phyloP scores from a whole-genome alignment of 2,888 invertebrate species.

The Netelia virgata region DNA sequence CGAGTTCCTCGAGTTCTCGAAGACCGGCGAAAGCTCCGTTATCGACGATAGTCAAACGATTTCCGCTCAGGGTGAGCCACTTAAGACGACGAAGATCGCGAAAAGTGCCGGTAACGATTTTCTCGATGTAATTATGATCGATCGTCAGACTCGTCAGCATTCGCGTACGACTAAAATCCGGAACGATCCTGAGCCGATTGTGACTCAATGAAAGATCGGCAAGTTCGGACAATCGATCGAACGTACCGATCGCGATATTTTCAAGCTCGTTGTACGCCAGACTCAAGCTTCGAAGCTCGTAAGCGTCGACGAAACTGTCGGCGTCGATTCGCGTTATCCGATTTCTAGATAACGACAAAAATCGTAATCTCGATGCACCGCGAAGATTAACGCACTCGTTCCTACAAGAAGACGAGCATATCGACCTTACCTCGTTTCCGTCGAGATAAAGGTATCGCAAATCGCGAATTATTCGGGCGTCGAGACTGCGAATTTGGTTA shows the following conservation, averaged over 20 bases:
- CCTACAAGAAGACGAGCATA: constrained; percentile 73
- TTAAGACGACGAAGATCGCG: constrained; percentile 69
- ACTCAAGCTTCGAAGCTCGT: constrained; percentile 72
- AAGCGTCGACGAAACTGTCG: constrained; percentile 74
- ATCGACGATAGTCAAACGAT: constrained; percentile 73
- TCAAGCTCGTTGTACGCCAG: constrained; percentile 74
- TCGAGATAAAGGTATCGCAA: constrained; percentile 74
- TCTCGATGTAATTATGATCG: constrained; percentile 73
- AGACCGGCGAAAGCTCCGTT: constrained; percentile 68
- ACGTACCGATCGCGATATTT: constrained; percentile 68
- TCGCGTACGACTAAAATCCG: constrained; percentile 65
- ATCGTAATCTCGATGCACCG: constrained; percentile 71
- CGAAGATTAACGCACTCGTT: constrained; percentile 71
- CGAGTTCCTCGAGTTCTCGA: constrained; percentile 62
- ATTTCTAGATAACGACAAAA: constrained; percentile 75
- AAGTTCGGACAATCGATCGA: constrained; percentile 69
- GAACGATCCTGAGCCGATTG: constrained; percentile 72
- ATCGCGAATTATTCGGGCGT: constrained; percentile 69
- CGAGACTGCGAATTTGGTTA: constrained; percentile 73
- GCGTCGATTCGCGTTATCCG: constrained; percentile 72
- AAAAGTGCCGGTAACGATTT: constrained; percentile 69
- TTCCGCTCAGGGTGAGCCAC: constrained; percentile 73
- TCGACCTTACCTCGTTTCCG: constrained; percentile 73
- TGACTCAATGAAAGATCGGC: constrained; percentile 72
- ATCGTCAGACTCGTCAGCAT: constrained; percentile 73